A percentile compares a stretch with the other conserved stretches of the same genome.
These are phyloP conservation scores for Ailuropoda melanoleuca DNA, from an alignment of 2,113 vertebrate genomes.

Conservation along the genomic window DNA sequence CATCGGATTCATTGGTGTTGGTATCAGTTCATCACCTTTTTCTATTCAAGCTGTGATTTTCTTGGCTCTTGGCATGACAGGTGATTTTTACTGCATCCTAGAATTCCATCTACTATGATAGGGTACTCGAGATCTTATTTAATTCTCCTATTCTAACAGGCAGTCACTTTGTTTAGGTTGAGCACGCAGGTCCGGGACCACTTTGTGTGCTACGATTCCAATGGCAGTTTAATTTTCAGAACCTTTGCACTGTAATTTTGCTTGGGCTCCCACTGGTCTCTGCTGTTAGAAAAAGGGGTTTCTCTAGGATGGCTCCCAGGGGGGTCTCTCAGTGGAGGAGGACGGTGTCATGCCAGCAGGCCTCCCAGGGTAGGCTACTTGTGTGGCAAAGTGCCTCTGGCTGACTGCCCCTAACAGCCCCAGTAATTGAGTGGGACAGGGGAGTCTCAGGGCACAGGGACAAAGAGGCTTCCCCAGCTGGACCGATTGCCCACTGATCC, in stretches of 20 bases:
- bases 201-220: not conserved
- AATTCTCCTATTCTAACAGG: not conserved
- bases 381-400: not conserved
- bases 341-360: not conserved
- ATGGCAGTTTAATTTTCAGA: not conserved
- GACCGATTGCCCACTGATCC: not conserved
- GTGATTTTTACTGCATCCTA: not conserved
- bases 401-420: not conserved
- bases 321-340: not conserved
- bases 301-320: not conserved
- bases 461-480: not conserved
- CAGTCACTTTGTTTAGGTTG: not conserved
- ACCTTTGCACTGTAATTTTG: not conserved
- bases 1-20: not conserved
- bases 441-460: not conserved
- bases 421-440: not conserved
- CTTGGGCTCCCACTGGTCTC: not conserved
- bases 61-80: not conserved
- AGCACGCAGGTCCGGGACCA: not conserved
- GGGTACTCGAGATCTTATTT: not conserved
- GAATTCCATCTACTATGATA: not conserved
- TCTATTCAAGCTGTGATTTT: conserved; percentile 3
- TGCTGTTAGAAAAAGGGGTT: not conserved
- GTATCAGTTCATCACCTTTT: conserved; percentile 4
- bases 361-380: not conserved